Evolutionary conservation across 2,888 invertebrate genomes (phyloP).

Genomic region (Julus scandinavius): DNA sequence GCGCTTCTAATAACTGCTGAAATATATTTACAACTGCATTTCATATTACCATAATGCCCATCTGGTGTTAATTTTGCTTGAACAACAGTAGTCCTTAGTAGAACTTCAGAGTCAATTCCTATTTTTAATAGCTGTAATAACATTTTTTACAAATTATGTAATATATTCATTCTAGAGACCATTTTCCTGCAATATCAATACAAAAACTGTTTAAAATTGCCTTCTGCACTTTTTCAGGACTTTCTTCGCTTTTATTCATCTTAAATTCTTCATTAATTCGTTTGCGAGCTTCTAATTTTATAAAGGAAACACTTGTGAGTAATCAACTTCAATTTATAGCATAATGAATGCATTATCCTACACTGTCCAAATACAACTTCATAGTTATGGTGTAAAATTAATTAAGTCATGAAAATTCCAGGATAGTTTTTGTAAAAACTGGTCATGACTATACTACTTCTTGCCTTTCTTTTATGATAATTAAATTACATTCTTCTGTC

Average conservation of each 20-base stretch:
- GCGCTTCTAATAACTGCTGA: not conserved
- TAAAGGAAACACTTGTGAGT: not conserved
- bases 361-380: not conserved
- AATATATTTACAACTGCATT: not conserved
- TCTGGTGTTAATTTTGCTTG: conserved; percentile 52
- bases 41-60: conserved; percentile 48
- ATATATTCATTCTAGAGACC: not conserved
- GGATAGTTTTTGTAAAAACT: no score
- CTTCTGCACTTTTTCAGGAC: conserved; percentile 40
- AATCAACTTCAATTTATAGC: no score
- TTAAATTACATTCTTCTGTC: no score
- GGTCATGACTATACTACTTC: no score
- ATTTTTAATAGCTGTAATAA: conserved; percentile 45
- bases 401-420: no score
- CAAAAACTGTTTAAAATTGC: not conserved
- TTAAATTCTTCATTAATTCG: conserved; percentile 53
- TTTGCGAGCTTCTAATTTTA: conserved; percentile 50
- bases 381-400: no score
- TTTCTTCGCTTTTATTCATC: not conserved
- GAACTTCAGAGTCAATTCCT: conserved; percentile 25
- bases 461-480: no score
- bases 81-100: conserved; percentile 48
- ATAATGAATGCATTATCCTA: no score
- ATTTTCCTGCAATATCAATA: not conserved
- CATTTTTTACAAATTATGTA: not conserved